Conservation (phyloP, 2,113 vertebrate species). For the Podarcis cretensis region DNA sequence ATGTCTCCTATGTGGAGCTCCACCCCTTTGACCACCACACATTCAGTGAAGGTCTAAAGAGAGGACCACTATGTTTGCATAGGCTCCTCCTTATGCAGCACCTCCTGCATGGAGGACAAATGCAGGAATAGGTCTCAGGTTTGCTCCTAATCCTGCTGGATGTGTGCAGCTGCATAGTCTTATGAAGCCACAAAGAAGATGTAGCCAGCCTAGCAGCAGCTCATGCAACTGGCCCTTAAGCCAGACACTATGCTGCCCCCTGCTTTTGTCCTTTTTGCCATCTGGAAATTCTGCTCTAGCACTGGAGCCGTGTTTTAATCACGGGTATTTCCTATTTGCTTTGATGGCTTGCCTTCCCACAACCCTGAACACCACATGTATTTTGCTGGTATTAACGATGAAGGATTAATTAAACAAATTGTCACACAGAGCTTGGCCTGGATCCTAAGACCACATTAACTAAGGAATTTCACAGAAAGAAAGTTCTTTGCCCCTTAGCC, state of each 20-base stretch:
- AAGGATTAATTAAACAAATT: neutral
- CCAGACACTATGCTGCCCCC: neutral
- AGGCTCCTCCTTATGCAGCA: neutral
- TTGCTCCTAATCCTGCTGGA: neutral
- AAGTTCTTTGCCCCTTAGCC: neutral
- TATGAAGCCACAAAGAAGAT: neutral
- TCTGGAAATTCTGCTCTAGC: neutral
- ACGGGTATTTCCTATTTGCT: neutral
- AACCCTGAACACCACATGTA: neutral
- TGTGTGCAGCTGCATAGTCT: constrained; percentile 4
- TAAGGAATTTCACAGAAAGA: neutral
- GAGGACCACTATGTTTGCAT: neutral
- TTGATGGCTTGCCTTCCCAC: neutral
- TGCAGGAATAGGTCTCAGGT: neutral
- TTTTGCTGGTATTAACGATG: neutral
- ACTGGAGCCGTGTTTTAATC: neutral
- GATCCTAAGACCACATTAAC: too few relatives aligned
- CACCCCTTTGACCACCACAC: neutral
- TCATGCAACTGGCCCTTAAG: neutral
- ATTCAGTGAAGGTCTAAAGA: neutral
- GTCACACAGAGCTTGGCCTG: neutral
- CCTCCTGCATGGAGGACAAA: too few relatives aligned
- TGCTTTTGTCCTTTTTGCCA: neutral
- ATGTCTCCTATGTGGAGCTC: neutral
- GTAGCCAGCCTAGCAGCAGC: neutral